Evolutionary conservation across 2,113 vertebrate genomes (phyloP).

Genomic region (Caracal caracal): DNA sequence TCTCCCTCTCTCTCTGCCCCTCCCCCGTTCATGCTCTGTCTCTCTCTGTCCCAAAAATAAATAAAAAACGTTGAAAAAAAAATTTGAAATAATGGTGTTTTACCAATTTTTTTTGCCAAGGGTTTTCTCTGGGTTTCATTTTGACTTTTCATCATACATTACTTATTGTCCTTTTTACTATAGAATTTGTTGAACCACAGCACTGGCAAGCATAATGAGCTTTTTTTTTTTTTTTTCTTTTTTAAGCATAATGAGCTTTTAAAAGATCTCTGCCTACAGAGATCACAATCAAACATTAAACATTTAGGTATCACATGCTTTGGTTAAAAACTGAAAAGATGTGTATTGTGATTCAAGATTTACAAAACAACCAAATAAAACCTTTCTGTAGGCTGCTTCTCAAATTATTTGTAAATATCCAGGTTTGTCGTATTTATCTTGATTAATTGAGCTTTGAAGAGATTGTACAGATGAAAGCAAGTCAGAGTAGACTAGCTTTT

Average conservation of each 20-base stretch:
- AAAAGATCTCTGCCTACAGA: neutral
- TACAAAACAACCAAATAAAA: neutral
- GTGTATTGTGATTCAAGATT: neutral
- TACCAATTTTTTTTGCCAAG: neutral
- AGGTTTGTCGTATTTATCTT: neutral
- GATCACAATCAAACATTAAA: conserved; percentile 12
- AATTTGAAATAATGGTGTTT: neutral
- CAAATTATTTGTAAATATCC: conserved; percentile 17
- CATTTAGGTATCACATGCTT: conserved; percentile 42
- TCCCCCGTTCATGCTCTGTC: no score
- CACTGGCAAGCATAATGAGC: neutral
- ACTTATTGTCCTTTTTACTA: neutral
- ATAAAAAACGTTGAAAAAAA: no score
- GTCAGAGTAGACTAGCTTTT: neutral
- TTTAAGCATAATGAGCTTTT: neutral
- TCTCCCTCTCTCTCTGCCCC: no score
- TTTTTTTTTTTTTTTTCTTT: neutral
- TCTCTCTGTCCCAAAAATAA: no score
- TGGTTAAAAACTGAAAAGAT: conserved; percentile 23
- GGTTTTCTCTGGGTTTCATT: neutral
- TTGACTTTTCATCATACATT: conserved; percentile 9
- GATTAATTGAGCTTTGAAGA: neutral
- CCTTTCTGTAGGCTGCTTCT: neutral
- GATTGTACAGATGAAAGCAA: conserved; percentile 30
- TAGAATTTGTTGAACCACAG: conserved; percentile 12